phyloP scores from a whole-genome alignment of 2,888 invertebrate species.

The Platycheirus albimanus region DNA sequence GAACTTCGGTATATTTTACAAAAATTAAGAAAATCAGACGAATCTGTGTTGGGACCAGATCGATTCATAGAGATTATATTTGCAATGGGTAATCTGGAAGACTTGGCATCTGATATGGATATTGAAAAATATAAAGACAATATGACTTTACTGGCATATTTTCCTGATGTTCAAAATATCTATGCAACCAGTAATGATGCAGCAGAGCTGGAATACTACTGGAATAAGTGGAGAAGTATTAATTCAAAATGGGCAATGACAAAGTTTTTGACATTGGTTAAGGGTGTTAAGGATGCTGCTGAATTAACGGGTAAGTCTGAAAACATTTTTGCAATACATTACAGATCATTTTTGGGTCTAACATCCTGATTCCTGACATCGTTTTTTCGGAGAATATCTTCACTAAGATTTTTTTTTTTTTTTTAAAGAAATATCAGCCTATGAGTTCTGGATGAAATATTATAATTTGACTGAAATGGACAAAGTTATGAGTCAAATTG shows the following conservation, averaged over 20 bases:
- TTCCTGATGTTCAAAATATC: conserved; percentile 75
- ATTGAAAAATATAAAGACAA: background rate
- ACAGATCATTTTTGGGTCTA: background rate
- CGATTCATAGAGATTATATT: background rate
- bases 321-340: too few species aligned
- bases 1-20: background rate
- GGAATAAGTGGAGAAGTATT: conserved; percentile 55
- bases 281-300: conserved; percentile 1
- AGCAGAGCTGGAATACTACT: conserved; percentile 63
- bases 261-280: background rate
- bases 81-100: background rate
- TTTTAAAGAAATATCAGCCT: background rate
- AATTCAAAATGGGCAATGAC: conserved; percentile 76
- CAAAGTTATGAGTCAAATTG: conserved; percentile 87
- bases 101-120: background rate
- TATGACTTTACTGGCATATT: conserved; percentile 76
- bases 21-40: background rate
- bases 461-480: conserved; percentile 84
- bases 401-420: background rate
- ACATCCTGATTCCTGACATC: too few species aligned
- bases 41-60: background rate
- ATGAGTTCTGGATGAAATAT: conserved; percentile 11
- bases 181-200: conserved; percentile 46
- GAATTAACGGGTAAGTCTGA: background rate
- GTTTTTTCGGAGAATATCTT: background rate